These are phyloP conservation scores for Anolis sagrei DNA, from an alignment of 2,113 vertebrate species.

Conservation along the genomic window DNA sequence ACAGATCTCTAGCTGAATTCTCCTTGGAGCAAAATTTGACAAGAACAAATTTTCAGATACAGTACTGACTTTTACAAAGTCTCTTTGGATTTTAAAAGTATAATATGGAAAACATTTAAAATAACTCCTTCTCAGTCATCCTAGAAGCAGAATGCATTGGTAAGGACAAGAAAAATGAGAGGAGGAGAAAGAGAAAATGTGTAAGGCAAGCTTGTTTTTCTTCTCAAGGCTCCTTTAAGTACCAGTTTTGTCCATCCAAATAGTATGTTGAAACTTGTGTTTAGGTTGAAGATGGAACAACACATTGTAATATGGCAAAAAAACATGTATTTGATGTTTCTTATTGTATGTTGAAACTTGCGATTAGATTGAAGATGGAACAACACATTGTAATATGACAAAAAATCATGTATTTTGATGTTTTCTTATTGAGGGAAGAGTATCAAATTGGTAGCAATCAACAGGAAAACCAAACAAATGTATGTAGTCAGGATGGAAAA, in stretches of 20 bases:
- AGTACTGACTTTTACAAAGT: not conserved
- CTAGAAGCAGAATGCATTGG: not conserved
- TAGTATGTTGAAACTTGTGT: not conserved
- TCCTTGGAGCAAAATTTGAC: not conserved
- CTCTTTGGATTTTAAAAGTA: not conserved
- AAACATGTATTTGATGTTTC: not conserved
- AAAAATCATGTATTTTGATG: not conserved
- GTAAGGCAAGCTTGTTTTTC: constrained; percentile 26
- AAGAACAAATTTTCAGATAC: not conserved
- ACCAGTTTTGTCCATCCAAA: constrained; percentile 14
- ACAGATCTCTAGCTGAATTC: not conserved
- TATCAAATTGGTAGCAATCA: not conserved
- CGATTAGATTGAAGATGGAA: not conserved
- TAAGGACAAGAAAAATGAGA: not conserved
- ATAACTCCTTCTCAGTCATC: not conserved
- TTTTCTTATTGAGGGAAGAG: not conserved
- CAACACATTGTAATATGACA: too few species aligned
- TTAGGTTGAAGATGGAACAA: not conserved
- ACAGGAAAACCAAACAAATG: not conserved
- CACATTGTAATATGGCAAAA: not conserved
- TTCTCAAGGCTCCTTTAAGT: constrained; percentile 38
- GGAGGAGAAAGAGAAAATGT: not conserved
- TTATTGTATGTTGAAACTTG: not conserved
- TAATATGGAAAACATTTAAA: not conserved
- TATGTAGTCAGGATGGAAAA: not conserved